phyloP scores from a whole-genome alignment of 2,888 invertebrate species.

The Serripes groenlandicus region DNA sequence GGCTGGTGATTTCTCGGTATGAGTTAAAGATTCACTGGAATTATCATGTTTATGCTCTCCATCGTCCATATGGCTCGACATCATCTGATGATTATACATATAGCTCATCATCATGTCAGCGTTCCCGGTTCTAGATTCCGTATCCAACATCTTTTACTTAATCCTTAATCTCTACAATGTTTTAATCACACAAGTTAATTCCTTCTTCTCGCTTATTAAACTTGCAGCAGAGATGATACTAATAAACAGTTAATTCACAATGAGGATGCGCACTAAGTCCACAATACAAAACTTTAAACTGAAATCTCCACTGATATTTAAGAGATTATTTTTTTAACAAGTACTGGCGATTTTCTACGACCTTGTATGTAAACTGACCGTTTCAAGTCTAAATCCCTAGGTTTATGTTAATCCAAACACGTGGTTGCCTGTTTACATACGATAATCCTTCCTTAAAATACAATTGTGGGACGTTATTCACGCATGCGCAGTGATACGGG shows the following conservation, averaged over 20 bases:
- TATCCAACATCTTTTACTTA: slow-evolving; percentile 66
- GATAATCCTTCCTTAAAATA: slow-evolving; percentile 64
- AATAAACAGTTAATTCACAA: slow-evolving; percentile 2
- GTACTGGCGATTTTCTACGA: slow-evolving; percentile 25
- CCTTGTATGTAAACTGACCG: slow-evolving; percentile 54
- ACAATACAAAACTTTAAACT: slow-evolving; percentile 1
- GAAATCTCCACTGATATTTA: slow-evolving; percentile 1
- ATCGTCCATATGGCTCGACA: slow-evolving; percentile 40
- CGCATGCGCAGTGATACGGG: slow-evolving; percentile 64
- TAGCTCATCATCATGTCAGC: slow-evolving; percentile 61
- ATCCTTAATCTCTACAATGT: no score
- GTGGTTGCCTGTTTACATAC: slow-evolving; percentile 69
- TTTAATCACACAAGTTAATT: no score
- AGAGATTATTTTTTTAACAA: slow-evolving; percentile 24
- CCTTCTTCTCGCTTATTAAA: no score
- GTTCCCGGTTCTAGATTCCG: slow-evolving; percentile 49
- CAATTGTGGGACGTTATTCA: slow-evolving; percentile 13
- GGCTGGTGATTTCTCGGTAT: slow-evolving; percentile 60
- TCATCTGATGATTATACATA: slow-evolving; percentile 64
- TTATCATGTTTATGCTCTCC: slow-evolving; percentile 53
- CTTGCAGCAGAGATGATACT: no score
- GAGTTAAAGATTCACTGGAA: slow-evolving; percentile 48
- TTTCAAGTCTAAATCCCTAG: slow-evolving; percentile 61
- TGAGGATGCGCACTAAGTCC: background rate
- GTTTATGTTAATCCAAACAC: slow-evolving; percentile 69